Conservation (phyloP, 2,888 invertebrate genomes). For the Shargacucullia verbasci region DNA sequence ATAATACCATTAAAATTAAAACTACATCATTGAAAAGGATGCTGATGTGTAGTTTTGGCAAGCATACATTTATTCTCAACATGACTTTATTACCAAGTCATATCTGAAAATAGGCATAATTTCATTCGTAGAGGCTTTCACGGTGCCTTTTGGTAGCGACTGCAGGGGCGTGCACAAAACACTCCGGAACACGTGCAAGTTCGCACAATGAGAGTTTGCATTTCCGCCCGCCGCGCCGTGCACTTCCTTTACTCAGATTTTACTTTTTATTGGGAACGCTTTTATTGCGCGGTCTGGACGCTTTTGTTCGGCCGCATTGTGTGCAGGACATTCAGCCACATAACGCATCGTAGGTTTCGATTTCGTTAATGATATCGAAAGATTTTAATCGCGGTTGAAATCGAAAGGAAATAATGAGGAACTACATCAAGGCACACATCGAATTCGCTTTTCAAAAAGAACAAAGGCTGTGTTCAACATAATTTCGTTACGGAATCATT, state of each 20-base stretch:
- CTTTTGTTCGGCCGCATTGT: conserved; percentile 81
- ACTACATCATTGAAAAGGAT: too few relatives aligned
- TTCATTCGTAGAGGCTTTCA: conserved; percentile 72
- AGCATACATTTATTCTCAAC: too few relatives aligned
- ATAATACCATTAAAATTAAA: too few relatives aligned
- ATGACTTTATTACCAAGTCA: conserved; percentile 16
- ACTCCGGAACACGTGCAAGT: conserved; percentile 87
- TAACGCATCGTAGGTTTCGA: conserved; percentile 88
- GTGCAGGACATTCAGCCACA: conserved; percentile 81
- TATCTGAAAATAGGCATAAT: conserved; percentile 72
- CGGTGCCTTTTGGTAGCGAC: conserved; percentile 67
- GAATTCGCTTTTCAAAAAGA: conserved; percentile 58
- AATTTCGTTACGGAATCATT: conserved; percentile 52
- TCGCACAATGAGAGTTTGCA: conserved; percentile 88
- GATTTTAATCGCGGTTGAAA: conserved; percentile 81
- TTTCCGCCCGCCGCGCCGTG: conserved; percentile 86
- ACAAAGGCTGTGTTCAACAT: conserved; percentile 38
- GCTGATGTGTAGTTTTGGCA: too few relatives aligned
- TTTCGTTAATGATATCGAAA: conserved; percentile 88
- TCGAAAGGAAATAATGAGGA: conserved; percentile 80
- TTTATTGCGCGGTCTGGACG: conserved; percentile 83
- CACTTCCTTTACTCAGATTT: conserved; percentile 87
- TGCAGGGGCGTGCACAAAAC: conserved; percentile 82
- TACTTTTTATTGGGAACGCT: conserved; percentile 85
- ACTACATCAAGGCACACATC: conserved; percentile 50